Conservation (phyloP, 2,797 vertebrate species). For the Oryzias sinensis region DNA sequence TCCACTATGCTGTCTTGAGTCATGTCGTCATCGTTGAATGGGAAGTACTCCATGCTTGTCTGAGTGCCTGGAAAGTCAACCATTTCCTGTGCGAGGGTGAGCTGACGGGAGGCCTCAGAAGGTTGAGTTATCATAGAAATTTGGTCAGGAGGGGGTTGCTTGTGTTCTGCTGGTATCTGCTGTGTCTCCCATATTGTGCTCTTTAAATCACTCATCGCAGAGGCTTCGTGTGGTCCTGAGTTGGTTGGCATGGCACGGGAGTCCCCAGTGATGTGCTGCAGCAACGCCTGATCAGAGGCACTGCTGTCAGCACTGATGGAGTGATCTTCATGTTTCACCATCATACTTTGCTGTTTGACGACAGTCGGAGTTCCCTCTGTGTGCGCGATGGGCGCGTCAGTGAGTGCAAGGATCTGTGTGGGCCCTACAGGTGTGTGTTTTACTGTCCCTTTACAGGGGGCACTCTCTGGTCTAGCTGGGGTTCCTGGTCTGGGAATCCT, state of each 20-base stretch:
- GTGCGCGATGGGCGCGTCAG: slow-evolving; percentile 77
- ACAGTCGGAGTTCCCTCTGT: slow-evolving; percentile 72
- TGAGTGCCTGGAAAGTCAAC: slow-evolving; percentile 90
- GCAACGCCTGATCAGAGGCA: slow-evolving; percentile 78
- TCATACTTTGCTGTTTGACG: slow-evolving; percentile 77
- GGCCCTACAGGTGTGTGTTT: slow-evolving; percentile 76
- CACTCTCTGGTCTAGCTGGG: slow-evolving; percentile 81
- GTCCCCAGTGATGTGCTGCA: slow-evolving; percentile 86
- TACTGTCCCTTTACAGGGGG: slow-evolving; percentile 81
- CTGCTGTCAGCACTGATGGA: slow-evolving; percentile 68
- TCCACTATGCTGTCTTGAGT: slow-evolving; percentile 99
- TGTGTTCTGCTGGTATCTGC: slow-evolving; percentile 78
- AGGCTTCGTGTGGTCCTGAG: slow-evolving; percentile 81
- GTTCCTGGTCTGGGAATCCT: slow-evolving; percentile 82
- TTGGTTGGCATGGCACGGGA: slow-evolving; percentile 80
- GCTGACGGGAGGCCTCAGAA: slow-evolving; percentile 81
- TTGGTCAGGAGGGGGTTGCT: slow-evolving; percentile 70
- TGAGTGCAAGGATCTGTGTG: slow-evolving; percentile 79
- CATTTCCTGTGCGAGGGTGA: slow-evolving; percentile 89
- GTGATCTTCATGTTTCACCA: slow-evolving; percentile 76
- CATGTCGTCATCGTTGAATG: slow-evolving; percentile 95
- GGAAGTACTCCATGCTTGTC: slow-evolving; percentile 91
- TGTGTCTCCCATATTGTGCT: slow-evolving; percentile 88
- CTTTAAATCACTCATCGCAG: slow-evolving; percentile 85
- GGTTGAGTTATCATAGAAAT: slow-evolving; percentile 82